These are phyloP conservation scores for Sphinx pinastri DNA, from an alignment of 2,888 invertebrate species.

Conservation along the genomic window DNA sequence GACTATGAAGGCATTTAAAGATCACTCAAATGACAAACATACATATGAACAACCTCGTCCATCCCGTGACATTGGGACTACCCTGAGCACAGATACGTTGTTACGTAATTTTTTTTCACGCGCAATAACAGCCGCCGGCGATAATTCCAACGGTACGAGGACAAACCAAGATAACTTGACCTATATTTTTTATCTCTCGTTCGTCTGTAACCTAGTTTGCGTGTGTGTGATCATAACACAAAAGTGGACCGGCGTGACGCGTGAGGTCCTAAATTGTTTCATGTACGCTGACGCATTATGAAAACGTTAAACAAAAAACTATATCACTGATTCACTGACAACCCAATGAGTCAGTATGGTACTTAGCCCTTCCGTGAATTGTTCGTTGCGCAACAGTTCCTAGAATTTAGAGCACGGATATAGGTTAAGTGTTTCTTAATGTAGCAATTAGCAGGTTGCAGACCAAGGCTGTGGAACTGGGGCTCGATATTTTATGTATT, in stretches of 20 bases:
- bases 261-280: conserved; percentile 46
- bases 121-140: conserved; percentile 71
- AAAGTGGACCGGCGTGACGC: conserved; percentile 57
- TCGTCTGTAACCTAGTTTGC: conserved; percentile 77
- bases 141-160: conserved; percentile 81
- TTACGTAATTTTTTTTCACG: conserved; percentile 74
- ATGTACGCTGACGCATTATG: conserved; percentile 19
- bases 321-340: conserved; percentile 17
- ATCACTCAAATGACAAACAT: conserved; percentile 7
- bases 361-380: conserved; percentile 17
- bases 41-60: conserved; percentile 4
- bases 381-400: conserved; percentile 25
- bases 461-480: conserved; percentile 65
- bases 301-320: conserved; percentile 15
- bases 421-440: conserved; percentile 81
- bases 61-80: conserved; percentile 41
- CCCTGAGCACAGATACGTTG: conserved; percentile 35
- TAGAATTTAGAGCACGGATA: conserved; percentile 70
- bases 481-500: conserved; percentile 47
- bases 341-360: conserved; percentile 17
- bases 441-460: conserved; percentile 70
- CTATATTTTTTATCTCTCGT: conserved; percentile 81
- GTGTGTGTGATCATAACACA: conserved; percentile 58
- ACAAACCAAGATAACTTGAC: conserved; percentile 82
- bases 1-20: conserved; percentile 23